phyloP scores from a whole-genome alignment of 2,888 invertebrate genomes.

The Dolomedes plantarius region DNA sequence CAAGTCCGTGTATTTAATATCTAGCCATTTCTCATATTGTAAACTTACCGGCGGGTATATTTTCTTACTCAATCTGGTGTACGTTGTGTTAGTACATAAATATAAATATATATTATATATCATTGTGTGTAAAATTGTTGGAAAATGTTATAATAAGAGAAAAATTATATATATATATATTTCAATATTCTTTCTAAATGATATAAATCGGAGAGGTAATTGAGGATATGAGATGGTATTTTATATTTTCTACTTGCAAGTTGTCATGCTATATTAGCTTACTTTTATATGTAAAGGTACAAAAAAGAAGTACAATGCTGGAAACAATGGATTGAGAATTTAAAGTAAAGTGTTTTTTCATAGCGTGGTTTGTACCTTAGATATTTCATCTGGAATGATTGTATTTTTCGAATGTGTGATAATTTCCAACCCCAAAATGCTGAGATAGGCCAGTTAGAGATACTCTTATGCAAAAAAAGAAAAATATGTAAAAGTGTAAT shows the following conservation, averaged over 20 bases:
- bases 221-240: slow-evolving; percentile 53
- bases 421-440: slow-evolving; percentile 36
- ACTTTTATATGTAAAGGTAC: slow-evolving; percentile 70
- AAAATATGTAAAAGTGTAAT: background rate
- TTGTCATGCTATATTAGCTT: slow-evolving; percentile 70
- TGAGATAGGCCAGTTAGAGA: slow-evolving; percentile 2
- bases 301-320: slow-evolving; percentile 58
- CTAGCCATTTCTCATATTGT: slow-evolving; percentile 68
- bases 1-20: slow-evolving; percentile 56
- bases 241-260: slow-evolving; percentile 71
- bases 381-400: slow-evolving; percentile 50
- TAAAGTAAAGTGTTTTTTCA: slow-evolving; percentile 34
- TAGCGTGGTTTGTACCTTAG: slow-evolving; percentile 57
- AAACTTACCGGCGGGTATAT: slow-evolving; percentile 70
- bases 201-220: slow-evolving; percentile 54
- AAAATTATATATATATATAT: slow-evolving; percentile 62
- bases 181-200: slow-evolving; percentile 71
- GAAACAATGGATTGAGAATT: slow-evolving; percentile 36
- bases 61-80: slow-evolving; percentile 70
- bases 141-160: slow-evolving; percentile 62
- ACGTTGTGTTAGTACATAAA: slow-evolving; percentile 67
- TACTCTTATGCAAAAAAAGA: background rate
- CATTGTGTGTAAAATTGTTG: slow-evolving; percentile 69
- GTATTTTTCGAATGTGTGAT: slow-evolving; percentile 58
- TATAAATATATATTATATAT: slow-evolving; percentile 69